Evolutionary conservation across 2,888 invertebrate genomes (phyloP).

Genomic region (Sinodicranocentrus sp.): DNA sequence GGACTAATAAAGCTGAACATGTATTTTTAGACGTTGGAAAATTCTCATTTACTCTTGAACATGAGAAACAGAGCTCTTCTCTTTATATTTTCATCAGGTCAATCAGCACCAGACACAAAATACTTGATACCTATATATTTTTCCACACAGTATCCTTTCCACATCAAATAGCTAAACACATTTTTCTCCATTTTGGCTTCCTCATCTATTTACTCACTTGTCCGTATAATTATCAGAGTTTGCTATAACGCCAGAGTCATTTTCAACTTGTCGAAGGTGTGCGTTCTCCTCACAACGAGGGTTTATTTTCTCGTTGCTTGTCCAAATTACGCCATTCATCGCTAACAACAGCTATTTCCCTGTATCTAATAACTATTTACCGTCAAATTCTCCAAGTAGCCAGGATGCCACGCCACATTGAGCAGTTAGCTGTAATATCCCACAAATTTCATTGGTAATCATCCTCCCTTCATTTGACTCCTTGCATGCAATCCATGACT

Average conservation of each 20-base stretch:
- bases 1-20: too few relatives aligned
- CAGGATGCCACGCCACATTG: neutral
- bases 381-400: neutral
- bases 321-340: constrained; percentile 32
- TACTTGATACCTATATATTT: neutral
- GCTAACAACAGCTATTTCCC: constrained; percentile 40
- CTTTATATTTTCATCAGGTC: too few relatives aligned
- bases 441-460: constrained; percentile 24
- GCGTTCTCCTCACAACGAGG: neutral
- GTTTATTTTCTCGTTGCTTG: neutral
- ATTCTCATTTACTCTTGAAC: too few relatives aligned
- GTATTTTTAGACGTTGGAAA: too few relatives aligned
- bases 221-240: neutral
- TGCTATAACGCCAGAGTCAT: neutral
- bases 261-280: neutral
- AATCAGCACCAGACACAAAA: too few relatives aligned
- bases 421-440: constrained; percentile 4
- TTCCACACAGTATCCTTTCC: too few relatives aligned
- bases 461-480: neutral
- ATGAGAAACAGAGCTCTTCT: too few relatives aligned
- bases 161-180: neutral
- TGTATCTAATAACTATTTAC: constrained; percentile 17
- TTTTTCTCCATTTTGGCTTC: neutral
- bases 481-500: neutral
- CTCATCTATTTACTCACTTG: too few relatives aligned